Evolutionary conservation across 1,140 invertebrate genomes (phyloP), one percentile per base, ranked within the genome.

Genomic region (Chelonus insularis): DNA sequence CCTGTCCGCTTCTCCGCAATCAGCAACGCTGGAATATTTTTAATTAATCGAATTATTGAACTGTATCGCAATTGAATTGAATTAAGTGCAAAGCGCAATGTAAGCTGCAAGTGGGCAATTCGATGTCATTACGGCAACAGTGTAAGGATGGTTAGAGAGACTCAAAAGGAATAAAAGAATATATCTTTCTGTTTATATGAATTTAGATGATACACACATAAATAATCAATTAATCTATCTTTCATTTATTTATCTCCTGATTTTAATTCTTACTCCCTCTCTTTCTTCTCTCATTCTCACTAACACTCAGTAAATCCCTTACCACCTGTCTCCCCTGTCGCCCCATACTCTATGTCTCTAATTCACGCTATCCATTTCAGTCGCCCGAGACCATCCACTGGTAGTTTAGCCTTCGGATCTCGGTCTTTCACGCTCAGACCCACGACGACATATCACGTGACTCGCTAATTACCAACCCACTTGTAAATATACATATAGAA

Each of bases 31-130:
- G 55, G 45, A 14, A 65, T 65, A 58, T 77, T 78, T 80, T 78
- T 79, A 80, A 79, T 80, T 80, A 80, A 77, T 77, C 74, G 77
- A 80, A 79, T 80, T 80, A 80, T 80, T 79, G 72, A 78, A 80
- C 78, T 79, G 78, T 77, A 76, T 74, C 68, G 69, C 74, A 73
- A 79, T 78, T 69, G 75, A 75, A 76, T 78, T 73, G 75, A 77
- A 78, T 78, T 77, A 78, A 79, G 74, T 72, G 67, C 65, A 66
- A 62, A 62, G 68, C 63, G 52, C 57, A 66, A 68, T 65, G 68
- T 69, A 66, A 69, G 68, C 66, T 72, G 68, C 48, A 37, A 63
- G 56, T 20, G 56, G 21, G 34, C 41, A 62, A 65, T 60, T 59
- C 58, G 45, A 47, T 51, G 64, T 60, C 57, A 60, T 60, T 60